Base-by-base conservation (phyloP, 2,888 invertebrate species). In the Drosophila formosana region DNA sequence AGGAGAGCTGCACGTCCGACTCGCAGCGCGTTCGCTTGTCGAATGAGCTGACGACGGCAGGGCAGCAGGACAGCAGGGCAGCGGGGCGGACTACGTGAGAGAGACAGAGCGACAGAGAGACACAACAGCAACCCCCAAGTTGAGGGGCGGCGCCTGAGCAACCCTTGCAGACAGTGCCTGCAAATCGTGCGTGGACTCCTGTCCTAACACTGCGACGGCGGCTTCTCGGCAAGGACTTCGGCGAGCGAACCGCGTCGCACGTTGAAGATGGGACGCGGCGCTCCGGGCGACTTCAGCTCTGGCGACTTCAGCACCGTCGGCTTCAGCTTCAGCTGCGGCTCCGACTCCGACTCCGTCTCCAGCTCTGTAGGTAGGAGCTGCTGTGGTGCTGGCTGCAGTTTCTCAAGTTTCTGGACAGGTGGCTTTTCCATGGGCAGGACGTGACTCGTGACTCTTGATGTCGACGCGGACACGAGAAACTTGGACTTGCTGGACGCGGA, bases 241-340 rank as follows among this genome's bases (percentile, higher is more conserved):
- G 9, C 13, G n/a, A 13, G 4, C 39, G 39, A 39, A 4, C 13
- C 13, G 13, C 39, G 43, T 9, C 69, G 49, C 5, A 75, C 56
- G 56, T 75, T 75, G 43, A 75, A 75, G 23, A 75, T 75, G 58
- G 75, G 75, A 4, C 75, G 53, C 3, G 75, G 74, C 8, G 34
- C 57, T 2, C 13, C 0, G n/a, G 55, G 46, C 45, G 77, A 72
- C 8, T 28, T 46, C 4, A 13, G 5, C 3, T 25, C 28, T 26
- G 26, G 34, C 11, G 23, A 7, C 39, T 13, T 4, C 9, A 5
- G 18, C 9, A 9, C 9, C 3, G 51, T 13, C 18, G 18, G 41
- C 2, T 60, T 30, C 5, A 25, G 32, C 3, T 30, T 3, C 8
- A 6, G 18, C 23, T 23, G 9, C 6, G 18, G 11, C 6, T n/a